Evolutionary conservation across 1,140 invertebrate genomes (phyloP).

Genomic region (Drosophila tristis): DNA sequence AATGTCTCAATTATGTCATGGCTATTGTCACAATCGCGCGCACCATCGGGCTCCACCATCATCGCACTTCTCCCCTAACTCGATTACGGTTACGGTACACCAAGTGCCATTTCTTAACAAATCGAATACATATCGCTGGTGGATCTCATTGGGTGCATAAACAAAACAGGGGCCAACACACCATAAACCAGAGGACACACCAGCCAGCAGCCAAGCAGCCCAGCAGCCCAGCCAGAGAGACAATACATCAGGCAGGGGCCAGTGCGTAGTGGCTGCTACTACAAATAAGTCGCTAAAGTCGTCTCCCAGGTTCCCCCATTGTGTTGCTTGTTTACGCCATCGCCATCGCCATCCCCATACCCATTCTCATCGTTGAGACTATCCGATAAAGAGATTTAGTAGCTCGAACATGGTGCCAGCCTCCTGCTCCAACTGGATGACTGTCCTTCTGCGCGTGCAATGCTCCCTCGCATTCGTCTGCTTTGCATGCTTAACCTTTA

Average conservation of each 20-base stretch:
- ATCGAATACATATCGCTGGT: constrained; percentile 52
- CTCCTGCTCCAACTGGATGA: constrained; percentile 21
- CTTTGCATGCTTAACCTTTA: constrained; percentile 66
- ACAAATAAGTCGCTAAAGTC: constrained; percentile 61
- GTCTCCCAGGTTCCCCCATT: constrained; percentile 48
- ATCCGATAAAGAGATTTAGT: constrained; percentile 77
- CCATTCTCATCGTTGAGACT: not conserved
- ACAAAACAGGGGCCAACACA: constrained; percentile 56
- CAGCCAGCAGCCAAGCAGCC: constrained; percentile 14
- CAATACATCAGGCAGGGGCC: constrained; percentile 64
- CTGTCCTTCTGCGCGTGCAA: constrained; percentile 76
- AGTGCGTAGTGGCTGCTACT: constrained; percentile 61
- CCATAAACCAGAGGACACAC: constrained; percentile 32
- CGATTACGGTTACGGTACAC: constrained; percentile 13
- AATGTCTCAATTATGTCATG: constrained; percentile 82
- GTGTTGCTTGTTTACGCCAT: constrained; percentile 31
- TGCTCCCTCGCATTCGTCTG: constrained; percentile 53
- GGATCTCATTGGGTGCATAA: constrained; percentile 61
- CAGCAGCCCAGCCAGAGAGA: constrained; percentile 21
- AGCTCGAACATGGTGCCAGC: constrained; percentile 56
- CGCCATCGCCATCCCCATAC: not conserved
- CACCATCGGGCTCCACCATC: not conserved
- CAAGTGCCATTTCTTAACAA: constrained; percentile 51
- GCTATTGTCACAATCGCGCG: constrained; percentile 50
- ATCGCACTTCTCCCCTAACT: not conserved